Conservation (phyloP, 2,113 vertebrate genomes). For the Tiliqua scincoides region DNA sequence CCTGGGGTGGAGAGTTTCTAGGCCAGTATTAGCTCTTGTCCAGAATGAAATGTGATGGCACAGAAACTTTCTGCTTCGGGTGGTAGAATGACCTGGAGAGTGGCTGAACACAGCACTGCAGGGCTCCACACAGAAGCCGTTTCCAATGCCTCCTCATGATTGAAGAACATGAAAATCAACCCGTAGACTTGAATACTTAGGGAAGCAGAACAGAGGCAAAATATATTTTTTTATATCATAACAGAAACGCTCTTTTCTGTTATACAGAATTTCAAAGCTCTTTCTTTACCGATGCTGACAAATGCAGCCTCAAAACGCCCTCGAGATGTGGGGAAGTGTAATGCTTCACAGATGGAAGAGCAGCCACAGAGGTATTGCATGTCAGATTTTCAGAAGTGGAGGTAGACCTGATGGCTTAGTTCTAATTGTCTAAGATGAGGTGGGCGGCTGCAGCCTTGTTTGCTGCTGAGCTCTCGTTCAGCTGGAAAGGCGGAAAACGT, state of each 20-base stretch:
- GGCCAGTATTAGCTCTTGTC: neutral
- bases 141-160: neutral
- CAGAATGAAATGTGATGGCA: neutral
- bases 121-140: neutral
- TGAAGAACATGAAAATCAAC: neutral
- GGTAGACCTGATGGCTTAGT: neutral
- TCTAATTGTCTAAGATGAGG: neutral
- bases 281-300: neutral
- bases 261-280: neutral
- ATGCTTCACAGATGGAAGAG: constrained; percentile 22
- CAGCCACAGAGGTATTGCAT: neutral
- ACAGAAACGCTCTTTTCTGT: constrained; percentile 5
- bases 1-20: neutral
- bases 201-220: neutral
- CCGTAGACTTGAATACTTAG: neutral
- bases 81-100: neutral
- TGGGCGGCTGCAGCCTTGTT: neutral
- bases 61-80: no score
- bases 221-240: neutral
- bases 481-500: neutral
- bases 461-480: neutral
- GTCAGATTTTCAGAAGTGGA: constrained; percentile 8
- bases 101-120: neutral
- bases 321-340: neutral
- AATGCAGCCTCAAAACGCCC: neutral